These are phyloP conservation scores for Neotoxoptera formosana DNA, from an alignment of 1,140 invertebrate genomes.

Conservation along the genomic window DNA sequence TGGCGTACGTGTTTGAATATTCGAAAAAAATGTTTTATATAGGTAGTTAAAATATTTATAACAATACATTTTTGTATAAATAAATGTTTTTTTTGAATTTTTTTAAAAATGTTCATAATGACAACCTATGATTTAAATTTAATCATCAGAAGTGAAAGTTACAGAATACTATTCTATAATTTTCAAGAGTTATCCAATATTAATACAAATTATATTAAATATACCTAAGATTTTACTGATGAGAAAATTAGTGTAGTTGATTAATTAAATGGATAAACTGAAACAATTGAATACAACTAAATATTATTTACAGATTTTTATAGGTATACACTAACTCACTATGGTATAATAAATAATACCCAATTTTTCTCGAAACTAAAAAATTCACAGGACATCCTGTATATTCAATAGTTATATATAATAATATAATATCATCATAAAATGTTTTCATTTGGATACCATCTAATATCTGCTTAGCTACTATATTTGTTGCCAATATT, in stretches of 20 bases:
- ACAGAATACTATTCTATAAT: neutral
- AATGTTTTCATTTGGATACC: neutral
- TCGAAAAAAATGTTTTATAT: neutral
- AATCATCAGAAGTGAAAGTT: neutral
- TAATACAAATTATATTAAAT: neutral
- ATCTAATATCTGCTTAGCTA: neutral
- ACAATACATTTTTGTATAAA: neutral
- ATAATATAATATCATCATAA: neutral
- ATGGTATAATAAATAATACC: too few relatives aligned
- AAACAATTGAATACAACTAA: too few relatives aligned
- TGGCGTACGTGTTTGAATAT: neutral
- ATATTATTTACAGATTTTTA: too few relatives aligned
- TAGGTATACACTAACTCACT: too few relatives aligned
- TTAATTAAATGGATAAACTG: too few relatives aligned
- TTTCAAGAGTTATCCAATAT: neutral
- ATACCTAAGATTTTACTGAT: neutral
- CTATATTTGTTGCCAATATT: neutral
- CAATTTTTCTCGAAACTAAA: too few relatives aligned
- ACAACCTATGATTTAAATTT: neutral
- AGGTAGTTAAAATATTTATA: neutral
- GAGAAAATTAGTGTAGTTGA: too few relatives aligned
- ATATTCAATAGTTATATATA: neutral
- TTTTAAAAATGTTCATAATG: neutral
- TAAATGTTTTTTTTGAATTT: neutral
- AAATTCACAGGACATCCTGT: too few relatives aligned